Evolutionary conservation across 2,113 vertebrate genomes (phyloP), one percentile per base, ranked within the genome.

Genomic region (Gobiocypris rarus): DNA sequence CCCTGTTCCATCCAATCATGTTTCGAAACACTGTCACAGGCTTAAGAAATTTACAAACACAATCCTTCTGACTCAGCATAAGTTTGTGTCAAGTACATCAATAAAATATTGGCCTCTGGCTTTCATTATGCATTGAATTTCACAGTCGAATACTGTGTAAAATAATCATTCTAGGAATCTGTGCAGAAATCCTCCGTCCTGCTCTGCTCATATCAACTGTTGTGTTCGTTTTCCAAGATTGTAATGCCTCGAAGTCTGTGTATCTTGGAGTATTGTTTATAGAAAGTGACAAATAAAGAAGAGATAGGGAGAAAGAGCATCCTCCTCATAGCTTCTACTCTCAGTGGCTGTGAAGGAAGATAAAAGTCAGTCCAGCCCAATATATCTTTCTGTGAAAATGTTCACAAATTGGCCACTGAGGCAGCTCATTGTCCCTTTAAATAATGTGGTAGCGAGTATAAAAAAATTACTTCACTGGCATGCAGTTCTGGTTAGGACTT

Each of bases 301-400:
- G 52, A 61, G 8, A 81, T 15, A 19, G 58, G 65, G 31, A 79
- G 76, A 88, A 83, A 83, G 86, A 54, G n/a, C 22, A 79, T 79
- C 63, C 81, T 70, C 82, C 58, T 75, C 6, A 65, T 54, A 63
- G 85, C 84, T 85, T 78, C 83, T 81, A 83, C 81, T 50, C 78
- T 78, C 24, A 76, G 15, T 4, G 73, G 67, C 43, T 78, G 45
- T n/a, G 13, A 50, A 83, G 70, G 9, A 41, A 83, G 70, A 86
- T 83, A 73, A 85, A 56, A 77, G 59, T 52, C 78, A 65, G 73
- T 45, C 48, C 76, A 54, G 43, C 38, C 28, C 77, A 75, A 43
- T 24, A 63, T 84, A 74, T 59, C 19, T 43, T 28, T 5, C 76
- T 43, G 76, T 59, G 11, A 34, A 71, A 82, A 67, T 26, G 73